Conservation (phyloP, 2,113 vertebrate genomes). For the Zosterops lateralis region DNA sequence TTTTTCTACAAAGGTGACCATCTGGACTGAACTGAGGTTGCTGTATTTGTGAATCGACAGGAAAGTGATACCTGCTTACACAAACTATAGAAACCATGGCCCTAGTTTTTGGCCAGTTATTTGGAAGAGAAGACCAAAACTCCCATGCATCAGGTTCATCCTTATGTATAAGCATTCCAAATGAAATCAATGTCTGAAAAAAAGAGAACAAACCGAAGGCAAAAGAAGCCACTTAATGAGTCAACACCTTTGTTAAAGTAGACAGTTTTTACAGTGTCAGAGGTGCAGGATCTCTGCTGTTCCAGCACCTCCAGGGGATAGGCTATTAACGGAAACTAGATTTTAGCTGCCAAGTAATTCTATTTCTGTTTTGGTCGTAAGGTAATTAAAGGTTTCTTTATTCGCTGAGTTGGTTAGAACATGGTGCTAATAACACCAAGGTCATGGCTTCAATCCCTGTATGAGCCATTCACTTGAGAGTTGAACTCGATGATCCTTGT, state of each 20-base stretch:
- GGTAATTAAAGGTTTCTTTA: not conserved
- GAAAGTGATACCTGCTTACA: not conserved
- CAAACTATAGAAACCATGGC: not conserved
- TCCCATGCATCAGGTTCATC: not conserved
- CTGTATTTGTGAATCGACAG: not conserved
- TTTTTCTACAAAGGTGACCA: not conserved
- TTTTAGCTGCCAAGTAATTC: conserved; percentile 5
- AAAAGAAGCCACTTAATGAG: not conserved
- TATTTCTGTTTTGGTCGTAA: not conserved
- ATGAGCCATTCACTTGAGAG: not conserved
- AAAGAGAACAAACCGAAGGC: not conserved
- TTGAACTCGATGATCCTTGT: not conserved
- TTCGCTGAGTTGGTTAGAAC: not conserved
- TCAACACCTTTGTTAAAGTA: not conserved
- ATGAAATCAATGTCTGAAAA: not conserved
- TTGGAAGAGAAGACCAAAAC: not conserved
- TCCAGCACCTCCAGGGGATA: not conserved
- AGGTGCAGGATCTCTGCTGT: not conserved
- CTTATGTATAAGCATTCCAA: not conserved
- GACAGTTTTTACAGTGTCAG: not conserved
- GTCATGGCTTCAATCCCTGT: not conserved
- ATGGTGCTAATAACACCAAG: not conserved
- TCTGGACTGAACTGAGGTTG: not conserved
- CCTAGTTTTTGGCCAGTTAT: not conserved
- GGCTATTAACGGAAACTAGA: not conserved